Base-by-base conservation (phyloP, 2,797 vertebrate genomes). In the Dallia pectoralis region DNA sequence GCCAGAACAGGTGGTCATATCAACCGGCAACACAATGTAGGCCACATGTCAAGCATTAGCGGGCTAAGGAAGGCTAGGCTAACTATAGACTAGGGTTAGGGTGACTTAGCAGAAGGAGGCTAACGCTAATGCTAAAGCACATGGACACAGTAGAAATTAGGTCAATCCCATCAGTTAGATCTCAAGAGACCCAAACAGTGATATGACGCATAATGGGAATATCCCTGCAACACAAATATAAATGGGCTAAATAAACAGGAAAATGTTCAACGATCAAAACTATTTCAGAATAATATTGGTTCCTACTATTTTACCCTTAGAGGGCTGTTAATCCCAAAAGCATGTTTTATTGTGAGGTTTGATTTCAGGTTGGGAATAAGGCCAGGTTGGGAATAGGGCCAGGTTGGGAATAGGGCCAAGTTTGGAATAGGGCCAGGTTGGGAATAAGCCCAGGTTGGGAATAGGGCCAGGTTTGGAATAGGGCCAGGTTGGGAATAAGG, bases 131-230 rank as follows among this genome's bases (percentile, higher is more conserved):
- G 81, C 82, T 78, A 47, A 81, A 77, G 82, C 81, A 85, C 78
- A 69, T 83, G 85, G 83, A 81, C 74, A 11, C 33, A 19, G 33
- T 79, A 72, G 79, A 82, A 92, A 72, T 9, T 72, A 87, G 90
- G 90, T 83, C 90, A 90, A 91, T 89, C 90, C 87, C 82, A 87
- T 93, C 88, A 89, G 81, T 77, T 48, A 51, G 77, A 87, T 80
- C 86, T 67, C 66, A 79, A 40, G 77, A 85, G 72, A 85, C 72
- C 81, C 69, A 87, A 85, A 89, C 86, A 84, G 81, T 62, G 73
- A n/a, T 56, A 56, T 44, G 53, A 56, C 9, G n/a, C 53, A 56
- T 78, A 61, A n/a, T 15, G 9, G 29, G 9, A 19, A 22, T 70
- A 22, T 56, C 49, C 29, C 25, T 36, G 48, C 11, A 29, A 18